These are phyloP conservation scores for Callyntrura guangdongensis DNA, from an alignment of 2,888 invertebrate species.

Conservation along the genomic window DNA sequence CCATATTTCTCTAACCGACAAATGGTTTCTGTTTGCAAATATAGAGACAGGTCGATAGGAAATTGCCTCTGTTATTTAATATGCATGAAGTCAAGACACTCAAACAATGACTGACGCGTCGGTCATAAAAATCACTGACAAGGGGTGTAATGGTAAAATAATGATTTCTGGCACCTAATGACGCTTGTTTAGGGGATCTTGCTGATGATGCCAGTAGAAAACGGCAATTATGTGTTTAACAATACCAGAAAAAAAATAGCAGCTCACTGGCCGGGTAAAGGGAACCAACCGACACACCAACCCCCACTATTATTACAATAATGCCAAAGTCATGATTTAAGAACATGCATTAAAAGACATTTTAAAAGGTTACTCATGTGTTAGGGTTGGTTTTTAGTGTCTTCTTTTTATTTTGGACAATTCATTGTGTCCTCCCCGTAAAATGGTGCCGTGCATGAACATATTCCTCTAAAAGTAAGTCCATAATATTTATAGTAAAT, in stretches of 20 bases:
- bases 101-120: too few species aligned
- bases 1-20: too few species aligned
- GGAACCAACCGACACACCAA: not conserved
- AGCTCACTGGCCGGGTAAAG: too few species aligned
- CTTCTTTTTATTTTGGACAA: constrained; percentile 34
- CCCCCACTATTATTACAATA: not conserved
- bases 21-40: too few species aligned
- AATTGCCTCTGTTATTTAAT: too few species aligned
- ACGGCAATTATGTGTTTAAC: too few species aligned
- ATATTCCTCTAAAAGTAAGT: not conserved
- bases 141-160: not conserved
- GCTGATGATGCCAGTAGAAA: constrained; percentile 8
- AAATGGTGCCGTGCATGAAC: not conserved
- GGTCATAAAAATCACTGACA: too few species aligned
- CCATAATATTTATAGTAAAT: constrained; percentile 79
- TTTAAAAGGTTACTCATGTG: constrained; percentile 25
- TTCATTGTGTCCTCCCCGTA: constrained; percentile 1
- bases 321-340: not conserved
- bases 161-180: not conserved
- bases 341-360: not conserved
- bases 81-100: too few species aligned
- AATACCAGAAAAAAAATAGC: too few species aligned
- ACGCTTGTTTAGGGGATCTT: not conserved
- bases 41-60: too few species aligned
- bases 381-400: not conserved